Evolutionary conservation across 2,113 vertebrate species (phyloP).

Genomic region (Calidris pygmaea): DNA sequence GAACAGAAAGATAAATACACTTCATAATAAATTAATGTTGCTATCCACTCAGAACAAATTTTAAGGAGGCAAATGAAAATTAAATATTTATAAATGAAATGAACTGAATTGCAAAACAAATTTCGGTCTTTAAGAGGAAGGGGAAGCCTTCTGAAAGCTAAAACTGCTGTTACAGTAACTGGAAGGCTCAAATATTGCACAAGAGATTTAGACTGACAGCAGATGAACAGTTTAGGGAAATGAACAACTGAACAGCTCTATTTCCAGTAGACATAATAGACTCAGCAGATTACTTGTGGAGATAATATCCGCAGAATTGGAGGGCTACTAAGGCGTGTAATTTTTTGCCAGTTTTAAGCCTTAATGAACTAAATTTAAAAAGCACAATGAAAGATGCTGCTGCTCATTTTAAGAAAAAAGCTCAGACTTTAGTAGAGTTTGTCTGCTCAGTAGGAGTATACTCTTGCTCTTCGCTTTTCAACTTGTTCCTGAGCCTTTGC

Average conservation of each 20-base stretch:
- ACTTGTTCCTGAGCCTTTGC: not conserved
- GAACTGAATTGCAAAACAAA: conserved; percentile 47
- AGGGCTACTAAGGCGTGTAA: not conserved
- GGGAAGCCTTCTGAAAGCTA: conserved; percentile 52
- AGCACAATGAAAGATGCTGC: not conserved
- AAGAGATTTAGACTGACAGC: conserved; percentile 52
- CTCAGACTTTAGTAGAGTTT: not conserved
- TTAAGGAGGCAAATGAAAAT: conserved; percentile 50
- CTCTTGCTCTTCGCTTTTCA: not conserved
- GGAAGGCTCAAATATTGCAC: conserved; percentile 49
- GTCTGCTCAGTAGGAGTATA: not conserved
- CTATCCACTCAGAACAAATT: conserved; percentile 47
- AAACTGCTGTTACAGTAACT: conserved; percentile 65
- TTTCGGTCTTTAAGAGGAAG: conserved; percentile 49
- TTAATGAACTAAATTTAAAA: not conserved
- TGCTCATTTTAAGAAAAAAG: not conserved
- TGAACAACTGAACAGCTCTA: not conserved
- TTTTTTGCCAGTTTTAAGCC: not conserved
- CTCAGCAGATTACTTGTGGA: not conserved
- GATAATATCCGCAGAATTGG: not conserved
- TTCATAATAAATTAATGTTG: conserved; percentile 69
- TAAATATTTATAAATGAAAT: conserved; percentile 70
- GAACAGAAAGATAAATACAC: conserved; percentile 39
- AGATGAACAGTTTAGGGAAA: conserved; percentile 45
- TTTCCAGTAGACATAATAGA: not conserved